Base-by-base conservation (phyloP, 2,113 vertebrate genomes). In the Psittacara wagleri region DNA sequence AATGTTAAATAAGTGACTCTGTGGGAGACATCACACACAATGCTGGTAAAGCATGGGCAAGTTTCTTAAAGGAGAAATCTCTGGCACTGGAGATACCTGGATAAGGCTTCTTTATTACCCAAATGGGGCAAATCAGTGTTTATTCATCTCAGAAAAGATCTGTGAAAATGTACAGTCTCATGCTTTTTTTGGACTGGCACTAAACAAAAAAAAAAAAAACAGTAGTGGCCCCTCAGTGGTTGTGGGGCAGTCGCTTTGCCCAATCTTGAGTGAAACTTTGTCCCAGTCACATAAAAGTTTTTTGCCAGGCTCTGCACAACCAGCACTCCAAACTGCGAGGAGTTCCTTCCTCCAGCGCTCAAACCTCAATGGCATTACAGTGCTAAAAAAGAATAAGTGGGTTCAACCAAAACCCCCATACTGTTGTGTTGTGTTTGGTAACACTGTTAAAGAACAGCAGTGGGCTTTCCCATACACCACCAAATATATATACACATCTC, bases 221-320 rank as follows among this genome's bases (percentile, higher is more conserved):
- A 72, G 66, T 3, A 77, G 10, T 10, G 1, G 37, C 13, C 69
- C 29, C 70, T 57, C 54, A 33, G 51, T 10, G 20, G 25, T 37
- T 63, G 49, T 78, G 63, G 83, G n/a, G 55, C 20, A 76, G 80
- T 73, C 6, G 0, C 59, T 96, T 41, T 83, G 55, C 68, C 55
- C 62, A 92, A 43, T 49, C 83, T 83, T 29, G 28, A 96, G 54
- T 31, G 63, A 92, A 97, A 96, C 83, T 97, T 97, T 94, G 83
- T 95, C 81, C 74, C 70, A 74, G 52, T 31, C 81, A 74, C 59
- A 91, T 49, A 75, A 80, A 96, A 96, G 73, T 96, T 96, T 82
- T 90, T 76, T 84, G 17, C 68, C 59, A 46, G 7, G 33, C 64
- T 89, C 86, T 78, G 62, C 20, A 1, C 33, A 86, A 59, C 33